A percentile compares a stretch with the other conserved stretches of the same genome.
Conservation (phyloP, 2,113 vertebrate genomes). For the Ptilorrhoa leucosticta region DNA sequence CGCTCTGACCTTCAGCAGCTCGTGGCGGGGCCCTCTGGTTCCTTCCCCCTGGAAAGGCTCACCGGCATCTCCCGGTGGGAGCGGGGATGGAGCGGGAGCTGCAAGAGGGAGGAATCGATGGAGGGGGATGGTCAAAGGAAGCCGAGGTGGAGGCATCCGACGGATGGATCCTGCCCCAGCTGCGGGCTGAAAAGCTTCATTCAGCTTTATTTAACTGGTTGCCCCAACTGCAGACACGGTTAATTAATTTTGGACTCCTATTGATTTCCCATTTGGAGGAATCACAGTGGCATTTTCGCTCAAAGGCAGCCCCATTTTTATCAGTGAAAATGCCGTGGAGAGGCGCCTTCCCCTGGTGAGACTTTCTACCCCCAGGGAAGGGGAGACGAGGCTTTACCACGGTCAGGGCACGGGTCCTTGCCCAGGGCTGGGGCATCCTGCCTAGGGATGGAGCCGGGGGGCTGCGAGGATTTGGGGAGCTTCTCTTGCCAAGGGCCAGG, state of each 20-base stretch:
- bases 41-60: fast-evolving
- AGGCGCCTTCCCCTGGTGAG: fast-evolving
- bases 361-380: fast-evolving
- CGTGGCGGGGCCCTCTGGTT: fast-evolving
- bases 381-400: fast-evolving
- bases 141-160: not conserved
- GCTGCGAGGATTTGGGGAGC: fast-evolving
- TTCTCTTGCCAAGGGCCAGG: not conserved
- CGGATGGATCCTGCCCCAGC: not conserved
- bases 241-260: constrained; percentile 58
- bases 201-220: not conserved
- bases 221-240: not conserved
- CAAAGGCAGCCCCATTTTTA: not conserved
- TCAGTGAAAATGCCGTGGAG: not conserved
- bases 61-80: not conserved
- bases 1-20: not conserved
- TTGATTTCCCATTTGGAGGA: constrained; percentile 55
- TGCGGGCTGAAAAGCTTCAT: not conserved
- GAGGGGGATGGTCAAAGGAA: not conserved
- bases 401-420: fast-evolving
- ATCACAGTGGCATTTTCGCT: not conserved
- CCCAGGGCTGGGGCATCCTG: not conserved
- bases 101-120: not conserved
- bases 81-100: not conserved
- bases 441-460: fast-evolving